Conservation (phyloP, 2,797 vertebrate species). For the Manis crassicaudata region DNA sequence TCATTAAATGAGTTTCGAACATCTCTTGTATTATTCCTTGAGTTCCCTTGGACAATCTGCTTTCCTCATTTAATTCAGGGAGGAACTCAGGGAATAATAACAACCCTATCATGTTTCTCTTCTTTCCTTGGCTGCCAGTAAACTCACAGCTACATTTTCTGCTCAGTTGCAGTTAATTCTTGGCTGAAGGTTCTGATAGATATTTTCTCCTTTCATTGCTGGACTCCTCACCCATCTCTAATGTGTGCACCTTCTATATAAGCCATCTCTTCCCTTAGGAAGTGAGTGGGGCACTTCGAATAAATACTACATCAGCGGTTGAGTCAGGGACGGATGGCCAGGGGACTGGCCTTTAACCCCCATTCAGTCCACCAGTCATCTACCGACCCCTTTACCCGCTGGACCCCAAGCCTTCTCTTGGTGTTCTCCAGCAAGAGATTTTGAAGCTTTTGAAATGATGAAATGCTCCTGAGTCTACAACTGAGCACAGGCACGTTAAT, state of each 20-base stretch:
- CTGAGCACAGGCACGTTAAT: background rate
- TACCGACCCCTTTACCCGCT: background rate
- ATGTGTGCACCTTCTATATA: background rate
- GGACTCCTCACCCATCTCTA: background rate
- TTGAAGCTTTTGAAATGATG: background rate
- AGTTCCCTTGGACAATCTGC: background rate
- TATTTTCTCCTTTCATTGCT: background rate
- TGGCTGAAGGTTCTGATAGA: background rate
- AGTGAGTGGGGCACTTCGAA: background rate
- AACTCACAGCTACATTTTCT: background rate
- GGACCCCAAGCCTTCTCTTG: background rate
- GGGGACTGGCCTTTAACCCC: background rate
- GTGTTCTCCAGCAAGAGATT: background rate
- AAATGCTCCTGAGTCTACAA: conserved; percentile 14
- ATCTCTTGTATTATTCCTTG: background rate
- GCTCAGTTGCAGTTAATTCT: background rate
- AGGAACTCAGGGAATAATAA: background rate
- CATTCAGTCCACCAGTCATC: background rate
- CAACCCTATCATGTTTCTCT: conserved; percentile 3
- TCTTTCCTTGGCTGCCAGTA: background rate
- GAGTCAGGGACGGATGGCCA: background rate
- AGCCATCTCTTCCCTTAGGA: background rate
- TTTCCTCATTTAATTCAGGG: background rate
- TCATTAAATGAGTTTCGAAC: background rate
- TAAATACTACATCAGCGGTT: background rate